These are phyloP conservation scores for Eumaeus atala DNA, from an alignment of 1,140 invertebrate species.

Conservation along the genomic window DNA sequence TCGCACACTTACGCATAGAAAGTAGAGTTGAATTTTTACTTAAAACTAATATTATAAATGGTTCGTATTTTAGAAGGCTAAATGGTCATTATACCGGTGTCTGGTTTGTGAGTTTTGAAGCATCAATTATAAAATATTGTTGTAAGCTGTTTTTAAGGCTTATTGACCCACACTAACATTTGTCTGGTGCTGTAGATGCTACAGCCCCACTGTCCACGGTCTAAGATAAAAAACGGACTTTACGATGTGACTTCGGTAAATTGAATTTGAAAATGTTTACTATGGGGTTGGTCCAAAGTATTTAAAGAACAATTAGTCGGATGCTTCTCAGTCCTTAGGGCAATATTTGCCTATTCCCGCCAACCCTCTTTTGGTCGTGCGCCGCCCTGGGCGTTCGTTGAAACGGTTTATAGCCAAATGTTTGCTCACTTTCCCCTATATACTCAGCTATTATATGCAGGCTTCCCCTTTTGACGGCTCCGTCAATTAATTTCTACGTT, in stretches of 20 bases:
- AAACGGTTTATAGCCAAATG: constrained; percentile 58
- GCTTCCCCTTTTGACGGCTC: constrained; percentile 41
- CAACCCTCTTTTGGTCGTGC: constrained; percentile 59
- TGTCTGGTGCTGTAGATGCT: constrained; percentile 36
- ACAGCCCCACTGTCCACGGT: constrained; percentile 1
- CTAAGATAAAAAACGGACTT: constrained; percentile 32
- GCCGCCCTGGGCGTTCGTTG: constrained; percentile 57
- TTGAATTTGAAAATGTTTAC: constrained; percentile 63
- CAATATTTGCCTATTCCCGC: constrained; percentile 69
- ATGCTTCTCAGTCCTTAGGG: constrained; percentile 61
- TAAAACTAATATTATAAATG: background rate
- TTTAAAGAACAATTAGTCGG: constrained; percentile 72
- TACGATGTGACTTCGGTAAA: constrained; percentile 53
- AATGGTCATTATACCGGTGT: too few relatives aligned
- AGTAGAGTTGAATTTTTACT: too few relatives aligned
- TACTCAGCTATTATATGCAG: constrained; percentile 32
- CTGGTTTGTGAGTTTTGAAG: constrained; percentile 3
- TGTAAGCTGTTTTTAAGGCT: background rate
- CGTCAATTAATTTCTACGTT: constrained; percentile 37
- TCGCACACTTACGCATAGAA: too few relatives aligned
- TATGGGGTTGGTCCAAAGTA: constrained; percentile 54
- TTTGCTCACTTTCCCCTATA: constrained; percentile 57
- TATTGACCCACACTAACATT: constrained; percentile 39
- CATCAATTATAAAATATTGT: too few relatives aligned
- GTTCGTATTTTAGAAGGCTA: background rate